phyloP scores from a whole-genome alignment of 2,113 vertebrate species.

The Rhodinocichla rosea region DNA sequence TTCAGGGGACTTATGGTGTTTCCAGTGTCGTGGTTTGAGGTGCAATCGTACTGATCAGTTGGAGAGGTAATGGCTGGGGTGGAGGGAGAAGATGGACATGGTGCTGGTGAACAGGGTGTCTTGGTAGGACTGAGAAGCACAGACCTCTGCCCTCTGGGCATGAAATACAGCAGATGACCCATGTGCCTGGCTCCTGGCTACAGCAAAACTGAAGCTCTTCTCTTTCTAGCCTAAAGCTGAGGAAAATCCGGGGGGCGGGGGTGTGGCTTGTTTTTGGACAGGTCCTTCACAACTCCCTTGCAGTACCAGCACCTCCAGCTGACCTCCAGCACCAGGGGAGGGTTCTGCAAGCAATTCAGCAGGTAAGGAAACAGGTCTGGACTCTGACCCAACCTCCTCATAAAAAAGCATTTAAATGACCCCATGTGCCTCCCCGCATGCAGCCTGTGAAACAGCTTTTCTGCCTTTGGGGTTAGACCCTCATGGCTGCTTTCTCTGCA shows the following conservation, averaged over 20 bases:
- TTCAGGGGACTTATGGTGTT: neutral
- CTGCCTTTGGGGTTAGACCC: neutral
- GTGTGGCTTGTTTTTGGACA: neutral
- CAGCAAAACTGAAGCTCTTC: neutral
- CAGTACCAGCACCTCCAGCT: neutral
- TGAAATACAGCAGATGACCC: neutral
- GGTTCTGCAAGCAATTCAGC: neutral
- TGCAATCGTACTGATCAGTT: accelerated
- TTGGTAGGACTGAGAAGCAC: neutral
- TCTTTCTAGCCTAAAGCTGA: neutral
- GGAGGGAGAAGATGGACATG: accelerated
- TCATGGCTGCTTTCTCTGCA: neutral
- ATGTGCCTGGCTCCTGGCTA: neutral
- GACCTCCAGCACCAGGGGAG: neutral
- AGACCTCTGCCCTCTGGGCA: neutral
- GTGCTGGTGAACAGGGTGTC: neutral
- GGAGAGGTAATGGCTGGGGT: neutral
- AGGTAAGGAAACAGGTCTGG: neutral
- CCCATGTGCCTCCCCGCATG: neutral
- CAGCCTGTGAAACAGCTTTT: neutral
- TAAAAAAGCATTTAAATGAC: neutral
- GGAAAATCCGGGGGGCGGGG: accelerated
- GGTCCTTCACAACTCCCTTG: neutral
- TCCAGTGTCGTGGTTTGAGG: neutral
- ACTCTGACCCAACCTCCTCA: neutral